Conservation (phyloP, 2,113 vertebrate species). For the Cryptomyrus ogoouensis region DNA sequence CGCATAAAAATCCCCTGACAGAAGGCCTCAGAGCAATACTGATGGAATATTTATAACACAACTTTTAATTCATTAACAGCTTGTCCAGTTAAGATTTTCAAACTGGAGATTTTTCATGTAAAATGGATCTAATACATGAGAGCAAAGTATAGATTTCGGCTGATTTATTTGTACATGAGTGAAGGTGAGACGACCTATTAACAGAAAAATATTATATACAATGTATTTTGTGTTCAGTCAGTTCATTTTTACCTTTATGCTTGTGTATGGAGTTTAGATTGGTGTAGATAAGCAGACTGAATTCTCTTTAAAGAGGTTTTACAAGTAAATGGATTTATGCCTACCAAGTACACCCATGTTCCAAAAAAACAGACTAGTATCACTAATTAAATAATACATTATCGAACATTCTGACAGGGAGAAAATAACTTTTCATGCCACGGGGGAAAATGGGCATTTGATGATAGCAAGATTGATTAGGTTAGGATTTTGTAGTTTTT, state of each 20-base stretch:
- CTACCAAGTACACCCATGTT: neutral
- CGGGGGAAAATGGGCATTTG: neutral
- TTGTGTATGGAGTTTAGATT: neutral
- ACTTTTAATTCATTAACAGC: neutral
- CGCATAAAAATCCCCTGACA: neutral
- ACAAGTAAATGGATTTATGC: neutral
- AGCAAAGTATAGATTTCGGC: neutral
- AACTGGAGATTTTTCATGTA: neutral
- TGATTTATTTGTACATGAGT: neutral
- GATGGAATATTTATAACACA: neutral
- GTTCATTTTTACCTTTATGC: neutral
- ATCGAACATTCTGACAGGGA: neutral
- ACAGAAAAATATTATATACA: neutral
- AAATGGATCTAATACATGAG: neutral
- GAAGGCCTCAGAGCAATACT: neutral
- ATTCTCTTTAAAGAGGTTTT: neutral
- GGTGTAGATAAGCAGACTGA: neutral
- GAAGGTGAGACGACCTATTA: neutral
- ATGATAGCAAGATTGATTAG: neutral
- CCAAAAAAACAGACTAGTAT: neutral
- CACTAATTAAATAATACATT: neutral
- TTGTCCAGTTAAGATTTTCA: neutral
- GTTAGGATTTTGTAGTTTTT: neutral
- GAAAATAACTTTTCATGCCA: neutral
- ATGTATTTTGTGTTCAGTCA: neutral